These are phyloP conservation scores for Crambe crambe DNA, from an alignment of 37 sponge, comb jelly and placozoan genomes.

Conservation along the genomic window DNA sequence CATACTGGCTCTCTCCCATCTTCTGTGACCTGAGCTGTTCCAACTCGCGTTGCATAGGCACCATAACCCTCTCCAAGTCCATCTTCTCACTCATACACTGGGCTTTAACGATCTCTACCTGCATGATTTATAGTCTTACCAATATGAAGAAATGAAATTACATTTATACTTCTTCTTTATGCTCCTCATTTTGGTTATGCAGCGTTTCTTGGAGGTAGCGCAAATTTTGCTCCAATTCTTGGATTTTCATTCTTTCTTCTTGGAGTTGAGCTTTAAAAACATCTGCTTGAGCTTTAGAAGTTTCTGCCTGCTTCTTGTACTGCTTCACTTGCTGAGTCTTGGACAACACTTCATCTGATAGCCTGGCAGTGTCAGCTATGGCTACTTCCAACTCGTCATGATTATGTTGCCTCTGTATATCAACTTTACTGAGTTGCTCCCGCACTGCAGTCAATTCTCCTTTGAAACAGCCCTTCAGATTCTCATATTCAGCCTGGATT, in stretches of 20 bases:
- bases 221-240: background rate
- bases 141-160: background rate
- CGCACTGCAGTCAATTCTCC: too few relatives aligned
- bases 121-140: background rate
- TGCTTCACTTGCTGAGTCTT: constrained; percentile 34
- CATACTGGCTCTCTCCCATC: background rate
- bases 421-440: too few relatives aligned
- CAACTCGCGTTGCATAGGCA: background rate
- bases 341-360: constrained; percentile 5
- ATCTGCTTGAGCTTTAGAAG: background rate
- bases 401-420: too few relatives aligned
- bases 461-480: too few relatives aligned
- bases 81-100: background rate
- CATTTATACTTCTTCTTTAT: background rate
- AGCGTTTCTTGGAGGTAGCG: background rate
- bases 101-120: background rate
- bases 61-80: background rate
- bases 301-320: constrained; percentile 17
- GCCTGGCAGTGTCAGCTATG: background rate
- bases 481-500: too few relatives aligned
- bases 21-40: background rate
- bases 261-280: background rate
- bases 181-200: background rate
- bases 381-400: background rate
- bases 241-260: too few relatives aligned